Evolutionary conservation across 2,113 vertebrate genomes (phyloP), one percentile per base, ranked within the genome.

Genomic region (Poecile atricapillus): DNA sequence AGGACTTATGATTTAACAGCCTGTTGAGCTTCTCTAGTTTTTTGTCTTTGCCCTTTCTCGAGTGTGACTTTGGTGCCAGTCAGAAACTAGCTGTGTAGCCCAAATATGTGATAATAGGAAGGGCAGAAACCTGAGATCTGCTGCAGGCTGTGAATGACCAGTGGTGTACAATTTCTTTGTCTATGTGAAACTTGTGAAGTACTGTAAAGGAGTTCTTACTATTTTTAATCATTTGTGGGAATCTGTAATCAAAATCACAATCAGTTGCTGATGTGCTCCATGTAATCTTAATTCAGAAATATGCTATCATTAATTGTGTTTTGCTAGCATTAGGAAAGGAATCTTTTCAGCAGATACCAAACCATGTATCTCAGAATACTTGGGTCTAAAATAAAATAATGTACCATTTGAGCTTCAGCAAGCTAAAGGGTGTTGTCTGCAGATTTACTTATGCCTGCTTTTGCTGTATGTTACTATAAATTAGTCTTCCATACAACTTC

Each of bases 241-340:
- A 69, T 79, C 53, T 55, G 28, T 67, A 94, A 89, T 94, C 74
- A 92, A 94, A 96, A 82, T 85, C 65, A 82, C 81, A 85, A 73
- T 89, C 74, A 85, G 44, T 62, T 86, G 22, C 90, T 91, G 69
- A 95, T 85, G 41, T 70, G 46, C n/a, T 64, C 15, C 18, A 37
- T 93, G 67, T 62, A 91, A 91, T 69, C n/a, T 92, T 81, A 91
- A 75, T 93, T 95, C 28, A 69, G 73, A 75, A 90, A 70, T 11
- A 49, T 19, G 17, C 58, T 87, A 87, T 46, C 52, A 89, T 90
- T 83, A 91, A 86, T 59, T 62, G 15, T 75, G 76, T 76, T 93
- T 89, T 85, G 78, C n/a, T 83, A 37, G 12, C 59, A 70, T 86
- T 96, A 50, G 30, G 43, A 93, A 91, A 89, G 47, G 41, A 84